Percentiles rank a stretch among this genome's conserved stretches.
phyloP scores from a whole-genome alignment of 2,113 vertebrate genomes.

The Zapornia atra region DNA sequence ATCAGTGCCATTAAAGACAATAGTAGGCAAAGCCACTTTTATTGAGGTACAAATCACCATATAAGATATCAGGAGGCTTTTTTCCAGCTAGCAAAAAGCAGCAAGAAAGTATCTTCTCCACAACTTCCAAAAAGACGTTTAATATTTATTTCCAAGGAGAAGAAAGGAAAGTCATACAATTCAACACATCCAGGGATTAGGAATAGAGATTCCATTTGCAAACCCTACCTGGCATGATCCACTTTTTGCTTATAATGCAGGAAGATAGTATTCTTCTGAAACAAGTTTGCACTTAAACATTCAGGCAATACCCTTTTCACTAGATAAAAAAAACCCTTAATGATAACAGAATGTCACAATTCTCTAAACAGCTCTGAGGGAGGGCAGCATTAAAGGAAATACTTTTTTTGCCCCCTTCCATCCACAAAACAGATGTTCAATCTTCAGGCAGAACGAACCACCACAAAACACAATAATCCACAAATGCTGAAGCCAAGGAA shows the following conservation, averaged over 20 bases:
- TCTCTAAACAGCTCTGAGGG: conserved; percentile 11
- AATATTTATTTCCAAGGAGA: neutral
- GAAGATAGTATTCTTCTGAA: neutral
- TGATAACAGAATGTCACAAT: conserved; percentile 36
- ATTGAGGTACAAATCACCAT: neutral
- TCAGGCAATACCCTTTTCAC: neutral
- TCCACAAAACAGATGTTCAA: conserved; percentile 36
- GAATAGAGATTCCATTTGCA: neutral
- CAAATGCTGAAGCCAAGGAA: conserved; percentile 28
- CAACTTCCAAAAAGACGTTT: neutral
- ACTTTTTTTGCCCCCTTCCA: neutral
- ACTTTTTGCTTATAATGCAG: neutral
- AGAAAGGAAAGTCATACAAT: neutral
- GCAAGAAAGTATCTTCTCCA: neutral
- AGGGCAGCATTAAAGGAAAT: neutral
- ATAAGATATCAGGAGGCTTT: neutral
- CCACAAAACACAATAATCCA: conserved; percentile 49
- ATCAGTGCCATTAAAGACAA: neutral
- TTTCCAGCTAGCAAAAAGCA: neutral
- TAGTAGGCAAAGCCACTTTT: neutral
- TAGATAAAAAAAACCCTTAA: neutral
- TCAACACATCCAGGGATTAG: neutral
- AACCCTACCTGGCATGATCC: neutral
- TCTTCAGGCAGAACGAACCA: conserved; percentile 53
- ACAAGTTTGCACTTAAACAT: neutral